Evolutionary conservation across 1,140 invertebrate genomes (phyloP).

Genomic region (Eubasilissa regina): DNA sequence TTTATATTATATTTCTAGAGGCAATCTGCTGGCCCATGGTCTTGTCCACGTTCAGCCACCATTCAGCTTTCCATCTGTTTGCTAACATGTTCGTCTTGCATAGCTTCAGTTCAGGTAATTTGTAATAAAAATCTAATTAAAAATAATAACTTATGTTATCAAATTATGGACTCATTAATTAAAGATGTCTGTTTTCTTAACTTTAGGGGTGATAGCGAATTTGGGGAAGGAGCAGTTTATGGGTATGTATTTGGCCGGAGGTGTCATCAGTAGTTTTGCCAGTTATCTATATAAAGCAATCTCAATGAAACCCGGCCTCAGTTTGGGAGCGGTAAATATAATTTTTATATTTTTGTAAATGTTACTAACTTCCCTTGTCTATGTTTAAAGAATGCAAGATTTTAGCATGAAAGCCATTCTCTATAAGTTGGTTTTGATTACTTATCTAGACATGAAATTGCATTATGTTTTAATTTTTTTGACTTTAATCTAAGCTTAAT

Average conservation of each 20-base stretch:
- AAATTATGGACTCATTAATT: not conserved
- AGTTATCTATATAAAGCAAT: constrained; percentile 88
- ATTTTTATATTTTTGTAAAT: constrained; percentile 37
- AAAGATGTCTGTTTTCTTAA: not conserved
- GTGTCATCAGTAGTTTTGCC: constrained; percentile 88
- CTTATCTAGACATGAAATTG: too few species aligned
- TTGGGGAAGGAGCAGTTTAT: constrained; percentile 95
- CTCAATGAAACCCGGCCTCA: constrained; percentile 78
- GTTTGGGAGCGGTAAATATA: constrained; percentile 91
- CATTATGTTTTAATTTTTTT: too few species aligned
- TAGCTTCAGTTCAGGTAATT: constrained; percentile 80
- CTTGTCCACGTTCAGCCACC: constrained; percentile 94
- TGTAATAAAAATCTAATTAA: constrained; percentile 6
- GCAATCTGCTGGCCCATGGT: constrained; percentile 89
- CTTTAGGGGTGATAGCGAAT: constrained; percentile 77
- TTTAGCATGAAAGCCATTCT: too few species aligned
- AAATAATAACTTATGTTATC: too few species aligned
- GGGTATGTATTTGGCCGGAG: constrained; percentile 91
- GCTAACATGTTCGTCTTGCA: constrained; percentile 97
- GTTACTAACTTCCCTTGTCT: not conserved
- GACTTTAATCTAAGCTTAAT: too few species aligned
- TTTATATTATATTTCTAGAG: constrained; percentile 71
- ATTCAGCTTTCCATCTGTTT: constrained; percentile 87
- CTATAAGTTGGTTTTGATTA: too few species aligned
- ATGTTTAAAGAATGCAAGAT: too few species aligned